Base-by-base conservation (phyloP, 2,888 invertebrate genomes). In the Epinotia nisella region DNA sequence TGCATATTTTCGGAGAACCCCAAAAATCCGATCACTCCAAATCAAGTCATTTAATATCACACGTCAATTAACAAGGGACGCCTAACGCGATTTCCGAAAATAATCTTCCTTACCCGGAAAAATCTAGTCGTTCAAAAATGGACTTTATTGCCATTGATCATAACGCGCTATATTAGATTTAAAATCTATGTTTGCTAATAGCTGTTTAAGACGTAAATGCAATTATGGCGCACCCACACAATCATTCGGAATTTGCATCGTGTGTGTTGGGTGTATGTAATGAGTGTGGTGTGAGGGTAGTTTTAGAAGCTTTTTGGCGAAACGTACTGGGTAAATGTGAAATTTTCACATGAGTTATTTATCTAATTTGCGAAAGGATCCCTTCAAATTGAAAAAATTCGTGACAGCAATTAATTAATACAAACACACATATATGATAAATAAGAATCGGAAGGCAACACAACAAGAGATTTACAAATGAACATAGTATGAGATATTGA, bases 201-300 rank as follows among this genome's bases (percentile, higher is more conserved):
- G 39, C 55, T 68, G 76, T 75, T 76, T 77, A 83, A 82, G 82
- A 80, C 78, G 79, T 74, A 79, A 82, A 82, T 80, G 76, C 75
- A 79, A 81, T 82, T 83, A 81, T 75, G 77, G 74, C 76, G 76
- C 78, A 71, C 76, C 65, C 75, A 76, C 77, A 72, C 77, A 76
- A 78, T 80, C 81, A 81, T 82, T 78, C 79, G 78, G 79, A 83
- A 82, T 80, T 78, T 78, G 67, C 74, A 76, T 67, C 73, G 74
- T 55, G 74, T 55, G 74, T 19, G 75, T 74, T 75, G 74, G 77
- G 86, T 86, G 76, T 81, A 85, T 83, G 86, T 86, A 85, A 87
- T 85, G 83, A 85, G 85, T 78, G 82, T 83, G 81, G 90, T 90
- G 90, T 86, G 91, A 84, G 90, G 85, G 88, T 91, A 91, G 91